Percentiles rank a stretch among this genome's conserved stretches.
phyloP scores from a whole-genome alignment of 2,797 vertebrate species.

The Bradypodion ventrale region DNA sequence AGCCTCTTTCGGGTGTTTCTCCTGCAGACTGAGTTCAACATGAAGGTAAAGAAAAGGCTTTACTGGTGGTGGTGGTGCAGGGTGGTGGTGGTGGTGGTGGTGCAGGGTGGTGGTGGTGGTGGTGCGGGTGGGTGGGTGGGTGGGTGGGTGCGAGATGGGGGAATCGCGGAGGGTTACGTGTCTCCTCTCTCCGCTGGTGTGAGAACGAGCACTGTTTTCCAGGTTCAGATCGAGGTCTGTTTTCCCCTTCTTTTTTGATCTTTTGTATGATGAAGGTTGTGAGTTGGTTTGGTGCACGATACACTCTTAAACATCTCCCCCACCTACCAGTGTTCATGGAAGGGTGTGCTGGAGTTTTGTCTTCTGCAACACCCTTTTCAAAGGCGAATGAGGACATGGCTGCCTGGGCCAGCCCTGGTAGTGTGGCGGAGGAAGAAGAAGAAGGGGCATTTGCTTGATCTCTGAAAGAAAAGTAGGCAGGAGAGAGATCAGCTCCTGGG shows the following conservation, averaged over 20 bases:
- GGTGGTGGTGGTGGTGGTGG: too few relatives aligned
- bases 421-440: constrained; percentile 46
- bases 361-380: constrained; percentile 49
- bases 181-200: constrained; percentile 31
- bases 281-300: not conserved
- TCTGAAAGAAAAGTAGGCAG: constrained; percentile 45
- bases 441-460: constrained; percentile 38
- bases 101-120: too few relatives aligned
- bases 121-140: too few relatives aligned
- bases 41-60: constrained; percentile 77
- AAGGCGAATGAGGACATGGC: constrained; percentile 65
- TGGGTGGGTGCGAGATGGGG: not conserved
- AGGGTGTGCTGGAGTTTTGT: constrained; percentile 32
- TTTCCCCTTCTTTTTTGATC: constrained; percentile 4
- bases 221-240: constrained; percentile 40
- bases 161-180: constrained; percentile 24
- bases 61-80: too few relatives aligned
- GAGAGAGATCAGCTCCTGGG: not conserved
- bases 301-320: too few relatives aligned
- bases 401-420: constrained; percentile 50
- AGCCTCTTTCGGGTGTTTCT: constrained; percentile 56
- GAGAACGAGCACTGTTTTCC: constrained; percentile 39
- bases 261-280: not conserved
- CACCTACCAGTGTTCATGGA: not conserved
- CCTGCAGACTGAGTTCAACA: constrained; percentile 73